Base-by-base conservation (phyloP, 2,888 invertebrate species). In the Eupithecia centaureata region DNA sequence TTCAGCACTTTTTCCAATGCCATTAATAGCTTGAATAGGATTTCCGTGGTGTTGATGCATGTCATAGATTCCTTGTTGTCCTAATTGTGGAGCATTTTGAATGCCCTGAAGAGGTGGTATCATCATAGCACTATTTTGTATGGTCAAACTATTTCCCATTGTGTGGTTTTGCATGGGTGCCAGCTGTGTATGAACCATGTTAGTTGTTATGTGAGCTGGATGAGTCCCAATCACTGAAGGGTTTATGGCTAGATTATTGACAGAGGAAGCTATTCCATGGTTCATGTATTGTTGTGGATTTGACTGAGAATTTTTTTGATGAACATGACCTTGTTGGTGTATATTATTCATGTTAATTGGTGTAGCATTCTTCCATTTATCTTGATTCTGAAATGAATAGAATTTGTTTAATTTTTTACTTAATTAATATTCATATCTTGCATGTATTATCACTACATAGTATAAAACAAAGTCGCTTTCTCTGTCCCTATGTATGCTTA, bases 321-420 rank as follows among this genome's bases (percentile, higher is more conserved):
- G 92, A 62, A 94, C 82, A 86, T 90, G 83, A 77, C 94, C 94
- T 86, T 95, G 94, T 77, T 94, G 87, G 82, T 93, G 94, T 93
- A 90, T 94, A 83, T 90, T 94, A 89, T 90, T 92, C 92, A 92
- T 94, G 84, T 86, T 84, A 54, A 93, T 90, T 84, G 95, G 86
- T 82, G 95, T 92, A 86, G 96, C 94, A 89, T 96, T 96, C 87
- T 97, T 97, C 97, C 97, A 97, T 94, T 97, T 97, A 92, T 97
- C 97, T 88, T 96, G 96, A 90, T 95, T 96, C 96, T 97, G 94
- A 68, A 95, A 95, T 77, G 12, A 70, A 56, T 73, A 60, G 12
- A 12, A 47, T 42, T 22, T n/a, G 38, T 42, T 18, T 18, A 8
- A 42, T 18, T 18, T 42, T 18, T 2, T n/a, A 7, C n/a, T 8